A percentile compares a stretch with the other conserved stretches of the same genome.
Conservation (phyloP, 2,888 invertebrate species). For the Brachylomia viminalis region DNA sequence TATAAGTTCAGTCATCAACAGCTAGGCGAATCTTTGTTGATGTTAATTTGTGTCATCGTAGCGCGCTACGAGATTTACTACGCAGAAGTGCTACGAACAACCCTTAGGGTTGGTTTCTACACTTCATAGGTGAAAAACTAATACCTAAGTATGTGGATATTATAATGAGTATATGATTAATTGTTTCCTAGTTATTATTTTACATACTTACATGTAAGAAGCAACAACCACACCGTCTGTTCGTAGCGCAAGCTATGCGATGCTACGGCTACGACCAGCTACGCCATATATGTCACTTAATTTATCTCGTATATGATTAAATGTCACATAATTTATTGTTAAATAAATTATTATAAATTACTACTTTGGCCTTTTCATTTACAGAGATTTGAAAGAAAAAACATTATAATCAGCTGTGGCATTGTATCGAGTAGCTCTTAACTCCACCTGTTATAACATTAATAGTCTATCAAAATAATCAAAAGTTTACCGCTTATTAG, state of each 20-base stretch:
- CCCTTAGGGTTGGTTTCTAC: background rate
- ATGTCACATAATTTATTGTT: conserved; percentile 24
- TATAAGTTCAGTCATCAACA: background rate
- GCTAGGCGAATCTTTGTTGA: background rate
- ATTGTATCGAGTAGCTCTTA: conserved; percentile 42
- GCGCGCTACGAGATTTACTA: conserved; percentile 38
- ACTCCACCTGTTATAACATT: conserved; percentile 41
- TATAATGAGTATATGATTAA: background rate
- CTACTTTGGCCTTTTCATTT: conserved; percentile 1
- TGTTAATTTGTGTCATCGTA: conserved; percentile 5
- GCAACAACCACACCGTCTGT: background rate
- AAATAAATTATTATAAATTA: conserved; percentile 28
- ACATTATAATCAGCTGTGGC: conserved; percentile 29
- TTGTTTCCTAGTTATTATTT: background rate
- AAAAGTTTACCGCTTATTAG: conserved; percentile 54
- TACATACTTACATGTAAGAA: background rate
- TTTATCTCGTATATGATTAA: background rate
- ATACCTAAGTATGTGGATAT: background rate
- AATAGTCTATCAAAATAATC: conserved; percentile 54
- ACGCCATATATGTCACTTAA: background rate
- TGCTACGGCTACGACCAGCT: background rate
- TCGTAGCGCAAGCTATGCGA: background rate
- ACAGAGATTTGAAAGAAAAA: conserved; percentile 21
- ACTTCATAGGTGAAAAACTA: background rate
- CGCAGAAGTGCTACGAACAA: conserved; percentile 16